Percentiles rank a stretch among this genome's conserved stretches.
Conservation (phyloP, 2,113 vertebrate species). For the Barnardius zonarius region DNA sequence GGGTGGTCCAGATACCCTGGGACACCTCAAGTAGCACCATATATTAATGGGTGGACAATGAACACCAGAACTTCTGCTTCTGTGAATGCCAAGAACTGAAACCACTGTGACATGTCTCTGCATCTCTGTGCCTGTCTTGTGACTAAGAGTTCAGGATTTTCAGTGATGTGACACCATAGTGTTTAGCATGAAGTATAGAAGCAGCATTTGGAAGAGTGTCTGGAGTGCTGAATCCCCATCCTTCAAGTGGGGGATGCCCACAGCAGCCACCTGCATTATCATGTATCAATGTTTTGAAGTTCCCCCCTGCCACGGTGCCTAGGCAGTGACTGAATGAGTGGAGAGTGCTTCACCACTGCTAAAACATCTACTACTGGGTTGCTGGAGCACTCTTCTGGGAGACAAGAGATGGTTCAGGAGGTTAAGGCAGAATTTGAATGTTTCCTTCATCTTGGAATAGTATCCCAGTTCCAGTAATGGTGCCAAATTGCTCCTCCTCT, state of each 20-base stretch:
- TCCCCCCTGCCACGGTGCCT: neutral
- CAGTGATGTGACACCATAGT: neutral
- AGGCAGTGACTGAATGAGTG: neutral
- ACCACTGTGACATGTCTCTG: neutral
- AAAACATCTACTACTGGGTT: neutral
- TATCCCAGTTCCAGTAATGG: neutral
- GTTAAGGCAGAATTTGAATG: neutral
- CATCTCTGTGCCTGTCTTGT: neutral
- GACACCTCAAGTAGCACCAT: neutral
- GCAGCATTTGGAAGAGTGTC: neutral
- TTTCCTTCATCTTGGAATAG: neutral
- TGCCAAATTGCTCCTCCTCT: neutral
- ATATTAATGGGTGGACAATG: neutral
- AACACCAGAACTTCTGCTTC: neutral
- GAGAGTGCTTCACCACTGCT: fast-evolving
- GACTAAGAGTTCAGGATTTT: neutral
- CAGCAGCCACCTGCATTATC: neutral
- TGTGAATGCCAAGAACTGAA: neutral
- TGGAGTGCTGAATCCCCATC: neutral
- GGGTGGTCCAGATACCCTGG: neutral
- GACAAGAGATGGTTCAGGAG: neutral
- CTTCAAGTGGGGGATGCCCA: neutral
- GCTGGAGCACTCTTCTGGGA: neutral
- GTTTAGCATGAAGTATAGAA: neutral
- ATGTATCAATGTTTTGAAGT: neutral